Conservation (phyloP, 1,140 invertebrate species). For the Leptinotarsa lineolata region DNA sequence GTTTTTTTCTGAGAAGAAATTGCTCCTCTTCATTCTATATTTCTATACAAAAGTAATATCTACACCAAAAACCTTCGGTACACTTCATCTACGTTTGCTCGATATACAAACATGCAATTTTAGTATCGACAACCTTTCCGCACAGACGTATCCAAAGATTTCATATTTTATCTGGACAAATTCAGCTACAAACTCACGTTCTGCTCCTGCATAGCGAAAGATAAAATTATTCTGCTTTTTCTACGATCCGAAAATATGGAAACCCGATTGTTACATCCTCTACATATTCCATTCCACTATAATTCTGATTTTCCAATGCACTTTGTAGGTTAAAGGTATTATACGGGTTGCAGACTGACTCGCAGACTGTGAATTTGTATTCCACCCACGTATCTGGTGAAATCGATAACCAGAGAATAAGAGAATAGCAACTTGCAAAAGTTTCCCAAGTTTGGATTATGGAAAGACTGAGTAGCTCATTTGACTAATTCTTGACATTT, state of each 20-base stretch:
- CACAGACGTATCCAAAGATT: neutral
- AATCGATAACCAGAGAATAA: neutral
- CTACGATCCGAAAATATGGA: neutral
- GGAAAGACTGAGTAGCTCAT: too few species aligned
- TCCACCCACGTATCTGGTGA: neutral
- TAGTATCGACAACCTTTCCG: neutral
- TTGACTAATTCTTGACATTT: too few species aligned
- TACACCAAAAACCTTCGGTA: too few species aligned
- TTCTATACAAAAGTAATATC: too few species aligned
- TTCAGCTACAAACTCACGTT: constrained; percentile 1
- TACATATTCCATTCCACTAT: neutral
- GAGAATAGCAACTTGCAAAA: neutral
- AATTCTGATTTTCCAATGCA: neutral
- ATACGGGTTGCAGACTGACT: neutral
- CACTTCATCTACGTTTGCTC: too few species aligned
- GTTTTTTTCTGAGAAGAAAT: too few species aligned
- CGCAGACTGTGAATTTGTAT: neutral
- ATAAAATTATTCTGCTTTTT: neutral
- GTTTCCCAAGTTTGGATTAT: neutral
- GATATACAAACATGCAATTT: too few species aligned
- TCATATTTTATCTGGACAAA: neutral
- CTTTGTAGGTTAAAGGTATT: neutral
- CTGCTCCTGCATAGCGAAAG: neutral
- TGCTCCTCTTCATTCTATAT: too few species aligned
- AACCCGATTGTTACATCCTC: neutral